These are phyloP conservation scores for Trissoscelio sp. DNA, from an alignment of 2,888 invertebrate genomes.

Conservation along the genomic window DNA sequence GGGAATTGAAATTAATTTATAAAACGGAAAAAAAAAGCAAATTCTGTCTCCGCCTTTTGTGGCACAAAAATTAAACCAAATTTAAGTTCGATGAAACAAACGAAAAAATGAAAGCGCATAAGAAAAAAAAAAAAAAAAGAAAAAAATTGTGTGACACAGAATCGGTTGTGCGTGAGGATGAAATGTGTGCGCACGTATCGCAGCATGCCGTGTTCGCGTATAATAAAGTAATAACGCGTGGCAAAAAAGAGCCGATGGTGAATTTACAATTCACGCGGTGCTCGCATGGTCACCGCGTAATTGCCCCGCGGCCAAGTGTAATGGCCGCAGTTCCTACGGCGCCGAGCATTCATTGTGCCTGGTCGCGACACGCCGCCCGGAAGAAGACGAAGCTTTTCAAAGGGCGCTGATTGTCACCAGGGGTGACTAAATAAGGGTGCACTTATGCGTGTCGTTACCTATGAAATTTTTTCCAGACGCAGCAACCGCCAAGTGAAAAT, in stretches of 20 bases:
- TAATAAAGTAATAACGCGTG: conserved; percentile 42
- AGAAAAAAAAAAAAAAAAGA: too few relatives aligned
- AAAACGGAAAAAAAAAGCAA: too few relatives aligned
- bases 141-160: conserved; percentile 45
- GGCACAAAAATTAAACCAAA: too few relatives aligned
- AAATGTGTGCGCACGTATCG: conserved; percentile 2
- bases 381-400: conserved; percentile 51
- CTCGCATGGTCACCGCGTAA: conserved; percentile 36
- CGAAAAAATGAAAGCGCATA: too few relatives aligned
- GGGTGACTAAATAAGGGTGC: conserved; percentile 64
- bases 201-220: conserved; percentile 30
- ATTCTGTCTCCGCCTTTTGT: too few relatives aligned
- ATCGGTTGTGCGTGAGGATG: conserved; percentile 15
- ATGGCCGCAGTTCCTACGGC: conserved; percentile 15
- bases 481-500: conserved; percentile 27
- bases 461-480: conserved; percentile 39
- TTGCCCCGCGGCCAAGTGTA: conserved; percentile 36
- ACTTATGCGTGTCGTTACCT: conserved; percentile 41
- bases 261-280: conserved; percentile 36
- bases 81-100: too few relatives aligned
- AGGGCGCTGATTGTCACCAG: conserved; percentile 57
- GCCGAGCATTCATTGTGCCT: conserved; percentile 36
- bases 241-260: conserved; percentile 17
- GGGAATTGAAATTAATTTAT: too few relatives aligned
- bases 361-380: conserved; percentile 14